Evolutionary conservation across 1,140 invertebrate species (phyloP).

Genomic region (Gryllus bimaculatus): DNA sequence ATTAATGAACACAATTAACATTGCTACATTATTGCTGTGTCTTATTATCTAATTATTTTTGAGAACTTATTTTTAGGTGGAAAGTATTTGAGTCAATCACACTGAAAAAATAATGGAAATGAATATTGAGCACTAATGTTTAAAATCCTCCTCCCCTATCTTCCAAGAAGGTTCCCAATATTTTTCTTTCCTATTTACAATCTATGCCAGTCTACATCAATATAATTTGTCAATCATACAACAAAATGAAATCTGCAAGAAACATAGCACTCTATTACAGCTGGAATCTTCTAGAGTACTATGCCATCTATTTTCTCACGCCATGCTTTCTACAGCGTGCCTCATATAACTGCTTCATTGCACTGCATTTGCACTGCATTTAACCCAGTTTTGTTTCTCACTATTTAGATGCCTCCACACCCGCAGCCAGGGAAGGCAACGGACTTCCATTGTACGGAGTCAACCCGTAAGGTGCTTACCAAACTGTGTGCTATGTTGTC

Average conservation of each 20-base stretch:
- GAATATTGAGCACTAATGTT: too few relatives aligned
- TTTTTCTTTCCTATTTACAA: too few relatives aligned
- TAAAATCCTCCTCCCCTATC: too few relatives aligned
- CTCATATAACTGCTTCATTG: conserved; percentile 4
- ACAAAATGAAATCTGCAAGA: not conserved
- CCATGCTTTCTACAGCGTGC: conserved; percentile 2
- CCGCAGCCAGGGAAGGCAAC: conserved; percentile 11
- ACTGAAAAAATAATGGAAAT: too few relatives aligned
- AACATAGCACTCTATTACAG: not conserved
- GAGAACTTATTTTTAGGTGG: too few relatives aligned
- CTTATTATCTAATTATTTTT: too few relatives aligned
- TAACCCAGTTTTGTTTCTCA: conserved; percentile 11
- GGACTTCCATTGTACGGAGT: conserved; percentile 6
- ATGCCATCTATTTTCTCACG: not conserved
- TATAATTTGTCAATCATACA: not conserved
- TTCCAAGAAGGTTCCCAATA: too few relatives aligned
- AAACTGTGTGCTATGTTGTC: conserved; percentile 1
- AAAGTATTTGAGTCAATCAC: too few relatives aligned
- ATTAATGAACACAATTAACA: too few relatives aligned
- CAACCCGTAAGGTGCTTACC: conserved; percentile 12
- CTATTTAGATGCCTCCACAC: conserved; percentile 11
- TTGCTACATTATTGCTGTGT: too few relatives aligned
- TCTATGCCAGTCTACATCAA: not conserved
- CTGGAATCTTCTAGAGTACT: not conserved
- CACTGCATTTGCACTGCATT: conserved; percentile 3